Evolutionary conservation across 2,113 vertebrate genomes (phyloP).

Genomic region (Cinclus mexicanus): DNA sequence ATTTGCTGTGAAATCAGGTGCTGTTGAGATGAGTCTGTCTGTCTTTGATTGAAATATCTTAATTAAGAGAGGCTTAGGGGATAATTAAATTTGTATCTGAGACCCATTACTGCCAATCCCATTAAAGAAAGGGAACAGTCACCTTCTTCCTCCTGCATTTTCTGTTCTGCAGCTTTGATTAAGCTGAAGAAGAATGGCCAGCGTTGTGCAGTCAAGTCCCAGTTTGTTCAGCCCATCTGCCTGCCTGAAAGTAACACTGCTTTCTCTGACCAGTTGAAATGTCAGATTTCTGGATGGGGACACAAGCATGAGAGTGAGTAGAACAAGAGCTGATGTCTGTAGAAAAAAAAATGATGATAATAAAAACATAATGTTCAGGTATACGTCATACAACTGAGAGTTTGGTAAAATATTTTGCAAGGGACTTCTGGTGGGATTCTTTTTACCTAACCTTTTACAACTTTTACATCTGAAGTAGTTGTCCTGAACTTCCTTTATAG

Average conservation of each 20-base stretch:
- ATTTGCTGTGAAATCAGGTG: constrained; percentile 45
- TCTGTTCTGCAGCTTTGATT: constrained; percentile 80
- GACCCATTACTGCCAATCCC: constrained; percentile 51
- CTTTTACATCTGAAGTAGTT: neutral
- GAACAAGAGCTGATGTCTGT: neutral
- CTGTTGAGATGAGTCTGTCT: constrained; percentile 53
- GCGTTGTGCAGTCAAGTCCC: constrained; percentile 81
- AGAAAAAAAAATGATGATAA: neutral
- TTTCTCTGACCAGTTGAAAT: constrained; percentile 81
- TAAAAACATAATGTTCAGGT: neutral
- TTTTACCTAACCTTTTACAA: neutral
- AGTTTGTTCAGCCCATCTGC: constrained; percentile 90
- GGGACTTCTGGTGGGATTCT: neutral
- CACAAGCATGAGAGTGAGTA: constrained; percentile 85
- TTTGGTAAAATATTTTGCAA: neutral
- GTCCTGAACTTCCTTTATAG: neutral
- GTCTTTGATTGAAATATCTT: constrained; percentile 59
- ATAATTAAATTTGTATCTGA: constrained; percentile 57
- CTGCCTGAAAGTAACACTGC: constrained; percentile 76
- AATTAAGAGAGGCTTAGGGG: constrained; percentile 56
- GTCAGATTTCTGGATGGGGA: constrained; percentile 93
- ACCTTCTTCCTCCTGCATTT: neutral
- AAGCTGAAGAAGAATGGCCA: constrained; percentile 87
- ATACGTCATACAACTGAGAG: neutral
- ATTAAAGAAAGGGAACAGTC: constrained; percentile 33